phyloP scores from a whole-genome alignment of 2,888 invertebrate species.

The Leptarthrus brevirostris region DNA sequence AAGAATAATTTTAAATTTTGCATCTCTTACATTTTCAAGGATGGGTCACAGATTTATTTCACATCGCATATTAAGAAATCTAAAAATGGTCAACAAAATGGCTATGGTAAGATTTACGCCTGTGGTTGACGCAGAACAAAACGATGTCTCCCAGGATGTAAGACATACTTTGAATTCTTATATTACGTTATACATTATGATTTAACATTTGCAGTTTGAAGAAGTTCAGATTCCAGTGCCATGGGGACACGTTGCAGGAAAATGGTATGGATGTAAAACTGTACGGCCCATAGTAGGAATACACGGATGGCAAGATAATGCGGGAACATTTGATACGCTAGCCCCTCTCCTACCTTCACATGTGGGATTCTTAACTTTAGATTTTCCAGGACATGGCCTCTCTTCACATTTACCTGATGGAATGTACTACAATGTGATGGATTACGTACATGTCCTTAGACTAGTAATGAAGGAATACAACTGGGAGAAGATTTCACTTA shows the following conservation, averaged over 20 bases:
- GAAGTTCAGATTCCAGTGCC: no score
- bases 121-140: not conserved
- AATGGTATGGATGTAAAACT: slow-evolving; percentile 76
- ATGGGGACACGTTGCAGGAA: slow-evolving; percentile 77
- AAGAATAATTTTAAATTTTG: no score
- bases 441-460: slow-evolving; percentile 69
- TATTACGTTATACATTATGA: not conserved
- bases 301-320: slow-evolving; percentile 86
- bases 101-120: no score
- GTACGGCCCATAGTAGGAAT: slow-evolving; percentile 75
- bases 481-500: slow-evolving; percentile 76
- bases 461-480: slow-evolving; percentile 74
- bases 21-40: no score
- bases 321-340: slow-evolving; percentile 78
- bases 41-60: no score
- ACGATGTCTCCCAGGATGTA: not conserved
- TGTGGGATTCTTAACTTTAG: slow-evolving; percentile 70
- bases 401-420: slow-evolving; percentile 78
- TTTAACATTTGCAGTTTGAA: slow-evolving; percentile 61
- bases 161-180: not conserved
- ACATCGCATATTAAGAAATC: no score
- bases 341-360: slow-evolving; percentile 71
- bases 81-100: no score
- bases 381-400: no score
- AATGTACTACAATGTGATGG: slow-evolving; percentile 65